A percentile compares a stretch with the other conserved stretches of the same genome.
phyloP scores from a whole-genome alignment of 1,140 invertebrate genomes.

The Chelonus insularis region DNA sequence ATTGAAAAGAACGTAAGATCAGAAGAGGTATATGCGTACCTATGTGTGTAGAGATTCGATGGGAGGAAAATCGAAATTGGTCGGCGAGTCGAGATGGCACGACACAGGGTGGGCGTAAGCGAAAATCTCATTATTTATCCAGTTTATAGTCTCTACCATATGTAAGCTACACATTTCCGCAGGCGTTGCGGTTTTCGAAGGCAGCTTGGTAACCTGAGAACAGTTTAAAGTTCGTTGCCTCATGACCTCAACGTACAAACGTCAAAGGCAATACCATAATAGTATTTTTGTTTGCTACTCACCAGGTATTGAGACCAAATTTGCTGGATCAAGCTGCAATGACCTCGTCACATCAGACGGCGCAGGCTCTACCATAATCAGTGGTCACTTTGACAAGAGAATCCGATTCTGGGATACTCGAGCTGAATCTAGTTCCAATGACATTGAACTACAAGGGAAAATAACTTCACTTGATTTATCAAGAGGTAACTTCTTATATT shows the following conservation, averaged over 20 bases:
- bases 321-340: slow-evolving; percentile 95
- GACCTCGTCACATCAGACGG: slow-evolving; percentile 89
- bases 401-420: slow-evolving; percentile 96
- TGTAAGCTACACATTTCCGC: slow-evolving; percentile 35
- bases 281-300: slow-evolving; percentile 34
- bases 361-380: slow-evolving; percentile 90
- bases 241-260: not conserved
- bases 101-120: slow-evolving; percentile 36
- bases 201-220: slow-evolving; percentile 30
- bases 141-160: slow-evolving; percentile 36
- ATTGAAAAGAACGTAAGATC: too few species aligned
- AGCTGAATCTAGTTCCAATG: slow-evolving; percentile 76
- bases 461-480: slow-evolving; percentile 94
- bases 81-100: slow-evolving; percentile 34
- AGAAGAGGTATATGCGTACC: too few species aligned
- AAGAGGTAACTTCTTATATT: slow-evolving; percentile 67
- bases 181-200: slow-evolving; percentile 37
- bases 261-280: slow-evolving; percentile 18
- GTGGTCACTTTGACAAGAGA: slow-evolving; percentile 96
- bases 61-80: slow-evolving; percentile 31
- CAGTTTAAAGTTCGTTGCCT: slow-evolving; percentile 25
- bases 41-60: not conserved
- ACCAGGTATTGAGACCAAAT: slow-evolving; percentile 91
- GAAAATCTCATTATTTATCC: slow-evolving; percentile 42
- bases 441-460: slow-evolving; percentile 88